Base-by-base conservation (phyloP, 2,888 invertebrate species). In the Sminthurinus aureus region DNA sequence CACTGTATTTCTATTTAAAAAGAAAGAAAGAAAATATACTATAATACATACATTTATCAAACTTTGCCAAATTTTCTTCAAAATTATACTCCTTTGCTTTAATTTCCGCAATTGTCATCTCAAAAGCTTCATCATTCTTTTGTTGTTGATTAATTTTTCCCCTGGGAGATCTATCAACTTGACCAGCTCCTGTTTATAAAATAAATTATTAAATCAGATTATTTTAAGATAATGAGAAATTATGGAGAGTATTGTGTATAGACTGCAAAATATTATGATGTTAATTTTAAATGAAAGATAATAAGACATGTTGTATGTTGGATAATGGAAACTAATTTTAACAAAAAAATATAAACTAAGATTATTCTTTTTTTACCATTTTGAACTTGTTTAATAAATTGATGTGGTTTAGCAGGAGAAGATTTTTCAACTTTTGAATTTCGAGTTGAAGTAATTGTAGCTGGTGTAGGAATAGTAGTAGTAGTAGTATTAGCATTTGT, bases 61-160 rank as follows among this genome's bases (percentile, higher is more conserved):
- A 88, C 52, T 86, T 86, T n/a, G 87, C 86, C 73, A 86, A 84
- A 79, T 85, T 87, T 50, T 74, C 85, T 83, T 88, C 87, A 84
- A 88, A 88, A 69, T 88, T 85, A 71, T 87, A 88, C 15, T 88
- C 88, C 1, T 83, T 73, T 0, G 85, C 58, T 84, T 85, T 85
- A 78, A 87, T 87, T 75, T 86, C 86, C 13, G 84, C 86, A 13
- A 69, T 84, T 67, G 87, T 87, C 83, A 86, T 85, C 79, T 86
- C 88, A 84, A 88, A 88, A 0, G 88, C 85, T 26, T 87, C 86
- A 11, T 85, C 85, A 22, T 84, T 85, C 13, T 84, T 84, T 22
- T 71, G 51, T 67, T 79, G 38, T 38, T 24, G 76, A 11, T 52
- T 22, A 51, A 3, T 0, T 38, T 83, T 83, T 51, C 20, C 22